These are phyloP conservation scores for Megalopta genalis DNA, from an alignment of 1,140 invertebrate species.

Conservation along the genomic window DNA sequence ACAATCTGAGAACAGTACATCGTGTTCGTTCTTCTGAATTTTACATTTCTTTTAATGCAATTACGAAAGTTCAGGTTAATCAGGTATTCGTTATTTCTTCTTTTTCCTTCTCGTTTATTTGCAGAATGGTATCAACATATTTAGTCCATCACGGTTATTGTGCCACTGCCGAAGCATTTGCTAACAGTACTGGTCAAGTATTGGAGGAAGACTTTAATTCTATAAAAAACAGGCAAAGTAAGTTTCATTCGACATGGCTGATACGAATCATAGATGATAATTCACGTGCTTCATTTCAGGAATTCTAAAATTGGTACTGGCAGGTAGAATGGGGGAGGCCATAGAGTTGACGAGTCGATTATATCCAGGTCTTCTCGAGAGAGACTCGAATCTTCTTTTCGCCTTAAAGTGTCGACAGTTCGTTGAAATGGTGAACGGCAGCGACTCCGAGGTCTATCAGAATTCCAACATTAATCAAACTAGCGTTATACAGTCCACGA, in stretches of 20 bases:
- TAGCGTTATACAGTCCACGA: slow-evolving; percentile 88
- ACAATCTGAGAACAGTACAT: neutral
- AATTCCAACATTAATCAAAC: slow-evolving; percentile 82
- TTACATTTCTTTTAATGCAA: neutral
- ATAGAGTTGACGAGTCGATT: slow-evolving; percentile 93
- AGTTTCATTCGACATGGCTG: slow-evolving; percentile 46
- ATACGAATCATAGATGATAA: neutral
- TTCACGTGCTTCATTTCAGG: slow-evolving; percentile 81
- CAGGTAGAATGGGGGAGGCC: slow-evolving; percentile 96
- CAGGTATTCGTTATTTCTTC: no score
- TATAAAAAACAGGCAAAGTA: slow-evolving; percentile 98
- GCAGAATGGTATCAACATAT: slow-evolving; percentile 97
- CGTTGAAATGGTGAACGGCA: slow-evolving; percentile 95
- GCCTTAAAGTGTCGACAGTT: slow-evolving; percentile 98
- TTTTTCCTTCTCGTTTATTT: slow-evolving; percentile 46
- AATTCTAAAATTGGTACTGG: slow-evolving; percentile 95
- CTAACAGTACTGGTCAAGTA: slow-evolving; percentile 92
- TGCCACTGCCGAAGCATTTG: slow-evolving; percentile 97
- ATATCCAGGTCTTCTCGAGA: slow-evolving; percentile 94
- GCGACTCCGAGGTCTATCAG: slow-evolving; percentile 86
- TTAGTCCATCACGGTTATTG: slow-evolving; percentile 98
- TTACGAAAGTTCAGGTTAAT: neutral
- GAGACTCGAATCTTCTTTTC: slow-evolving; percentile 94
- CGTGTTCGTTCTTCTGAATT: neutral
- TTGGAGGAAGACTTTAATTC: slow-evolving; percentile 96